A percentile compares a stretch with the other conserved stretches of the same genome.
Conservation (phyloP, 2,113 vertebrate species). For the Cavia porcellus region DNA sequence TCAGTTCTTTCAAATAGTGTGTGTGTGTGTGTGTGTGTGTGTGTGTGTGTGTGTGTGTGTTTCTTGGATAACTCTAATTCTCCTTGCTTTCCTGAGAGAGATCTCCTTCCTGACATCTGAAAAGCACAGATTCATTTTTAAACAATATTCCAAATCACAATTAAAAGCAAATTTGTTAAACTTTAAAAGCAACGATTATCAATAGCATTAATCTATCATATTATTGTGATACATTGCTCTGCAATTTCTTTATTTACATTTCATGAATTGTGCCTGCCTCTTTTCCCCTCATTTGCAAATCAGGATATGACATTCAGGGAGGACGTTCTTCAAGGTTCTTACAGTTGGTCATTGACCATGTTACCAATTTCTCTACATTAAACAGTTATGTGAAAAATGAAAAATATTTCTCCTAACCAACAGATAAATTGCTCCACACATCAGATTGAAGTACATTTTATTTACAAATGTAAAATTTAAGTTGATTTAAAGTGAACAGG, state of each 20-base stretch:
- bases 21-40: background rate
- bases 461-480: background rate
- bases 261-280: background rate
- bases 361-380: background rate
- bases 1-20: background rate
- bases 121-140: background rate
- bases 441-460: background rate
- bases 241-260: background rate
- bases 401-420: background rate
- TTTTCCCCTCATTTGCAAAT: background rate
- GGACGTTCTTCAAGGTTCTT: background rate
- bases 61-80: background rate
- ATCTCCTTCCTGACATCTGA: background rate
- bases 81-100: background rate
- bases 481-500: background rate
- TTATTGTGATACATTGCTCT: background rate
- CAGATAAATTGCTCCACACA: background rate
- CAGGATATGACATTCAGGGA: background rate
- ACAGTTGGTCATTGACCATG: background rate
- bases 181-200: background rate
- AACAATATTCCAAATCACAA: conserved; percentile 11
- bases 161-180: conserved; percentile 15
- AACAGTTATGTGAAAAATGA: background rate
- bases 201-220: background rate
- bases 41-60: background rate